Base-by-base conservation (phyloP, 1,140 invertebrate species). In the Ceratosolen fusciceps region DNA sequence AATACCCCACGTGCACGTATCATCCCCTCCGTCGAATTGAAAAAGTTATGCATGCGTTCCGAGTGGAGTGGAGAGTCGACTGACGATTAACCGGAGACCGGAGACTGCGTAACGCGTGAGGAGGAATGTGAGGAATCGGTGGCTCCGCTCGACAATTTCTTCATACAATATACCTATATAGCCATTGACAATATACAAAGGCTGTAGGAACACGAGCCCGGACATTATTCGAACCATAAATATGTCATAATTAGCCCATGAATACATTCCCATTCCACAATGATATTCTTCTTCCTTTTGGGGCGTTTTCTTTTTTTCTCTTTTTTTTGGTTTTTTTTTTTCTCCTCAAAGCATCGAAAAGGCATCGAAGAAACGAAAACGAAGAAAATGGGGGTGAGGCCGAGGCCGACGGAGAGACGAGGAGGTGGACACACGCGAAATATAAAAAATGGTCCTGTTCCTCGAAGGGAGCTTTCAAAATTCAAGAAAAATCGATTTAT, bases 401-500 rank as follows among this genome's bases (percentile, higher is more conserved):
- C 8, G 49, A 43, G 24, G 31, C 26, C 39, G 37, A 39, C 24
- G 54, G 24, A 60, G 16, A n/a, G 37, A 39, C 26, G n/a, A 26
- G 54, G 26, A 9, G 19, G 21, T 34, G 26, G 24, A 19, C 19
- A 21, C 70, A n/a, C 60, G 60, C 74, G n/a, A 34, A 60, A 37
- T 68, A 77, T 81, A 74, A 81, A 77, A 77, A 81, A 81, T 80
- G 24, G 68, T 24, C 52, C 34, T 34, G 60, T 72, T 77, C 68
- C 19, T 39, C 70, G 60, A 72, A 77, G 1, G n/a, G 8, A 34
- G 52, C 65, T 70, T 77, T 80, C 43, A n/a, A 52, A 76, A 73
- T 68, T 77, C 21, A 77, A 81, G 80, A 81, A 81, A 80, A 81
- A 81, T 81, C 75, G 75, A 81, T 81, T 81, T 80, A 80, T 76